Conservation (phyloP, 92 coral and sea anemone species). For the Zoanthus gigantus region DNA sequence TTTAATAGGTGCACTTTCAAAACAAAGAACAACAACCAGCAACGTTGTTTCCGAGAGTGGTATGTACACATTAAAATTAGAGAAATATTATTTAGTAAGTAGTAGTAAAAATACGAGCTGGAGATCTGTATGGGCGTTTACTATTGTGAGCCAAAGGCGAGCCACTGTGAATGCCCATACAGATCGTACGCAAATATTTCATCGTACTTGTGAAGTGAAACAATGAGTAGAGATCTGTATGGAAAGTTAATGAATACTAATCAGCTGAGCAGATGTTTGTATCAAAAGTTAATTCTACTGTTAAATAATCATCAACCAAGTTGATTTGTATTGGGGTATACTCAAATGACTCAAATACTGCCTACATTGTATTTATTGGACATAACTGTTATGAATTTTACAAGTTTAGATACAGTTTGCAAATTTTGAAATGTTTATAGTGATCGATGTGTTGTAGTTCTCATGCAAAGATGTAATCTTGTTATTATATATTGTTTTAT, state of each 20-base stretch:
- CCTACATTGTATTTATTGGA: slow-evolving; percentile 13
- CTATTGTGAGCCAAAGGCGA: slow-evolving; percentile 16
- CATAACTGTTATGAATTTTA: slow-evolving; percentile 11
- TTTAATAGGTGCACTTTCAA: slow-evolving; percentile 13
- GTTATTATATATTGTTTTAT: slow-evolving; percentile 10
- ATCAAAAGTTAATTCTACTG: slow-evolving; percentile 12
- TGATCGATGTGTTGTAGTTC: slow-evolving; percentile 15
- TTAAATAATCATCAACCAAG: slow-evolving; percentile 12
- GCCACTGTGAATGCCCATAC: slow-evolving; percentile 17
- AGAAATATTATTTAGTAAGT: slow-evolving; percentile 7
- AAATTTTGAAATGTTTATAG: slow-evolving; percentile 11
- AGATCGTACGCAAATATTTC: slow-evolving; percentile 11
- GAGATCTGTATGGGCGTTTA: slow-evolving; percentile 16
- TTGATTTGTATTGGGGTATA: slow-evolving; percentile 10
- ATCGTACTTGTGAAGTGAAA: slow-evolving; percentile 14
- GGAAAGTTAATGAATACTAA: slow-evolving; percentile 12
- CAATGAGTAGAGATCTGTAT: slow-evolving; percentile 14
- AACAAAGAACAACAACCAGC: slow-evolving; percentile 15
- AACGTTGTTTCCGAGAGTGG: slow-evolving; percentile 17
- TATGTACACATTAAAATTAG: slow-evolving; percentile 11
- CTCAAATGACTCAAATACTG: slow-evolving; percentile 14
- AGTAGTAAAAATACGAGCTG: slow-evolving; percentile 14
- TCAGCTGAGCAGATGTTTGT: slow-evolving; percentile 16
- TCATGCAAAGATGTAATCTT: slow-evolving; percentile 13
- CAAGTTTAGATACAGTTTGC: slow-evolving; percentile 14